Evolutionary conservation across 2,113 vertebrate genomes (phyloP).

Genomic region (Neogale vison): DNA sequence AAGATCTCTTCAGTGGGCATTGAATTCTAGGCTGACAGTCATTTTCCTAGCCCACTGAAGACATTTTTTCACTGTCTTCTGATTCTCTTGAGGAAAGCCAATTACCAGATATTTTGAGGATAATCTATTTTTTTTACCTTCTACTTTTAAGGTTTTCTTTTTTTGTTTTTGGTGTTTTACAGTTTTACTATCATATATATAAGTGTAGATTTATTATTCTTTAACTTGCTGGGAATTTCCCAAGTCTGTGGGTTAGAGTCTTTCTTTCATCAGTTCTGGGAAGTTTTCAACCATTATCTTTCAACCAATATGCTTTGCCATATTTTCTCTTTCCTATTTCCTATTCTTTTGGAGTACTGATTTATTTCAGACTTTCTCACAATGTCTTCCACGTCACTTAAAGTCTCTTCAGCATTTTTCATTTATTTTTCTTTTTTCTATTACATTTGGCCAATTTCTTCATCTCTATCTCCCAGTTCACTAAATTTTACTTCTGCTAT

Average conservation of each 20-base stretch:
- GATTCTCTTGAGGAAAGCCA: background rate
- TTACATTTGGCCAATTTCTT: slow-evolving; percentile 30
- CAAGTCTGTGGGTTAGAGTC: background rate
- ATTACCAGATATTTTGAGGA: background rate
- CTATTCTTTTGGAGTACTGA: background rate
- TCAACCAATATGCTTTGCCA: slow-evolving; percentile 17
- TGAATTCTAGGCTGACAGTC: background rate
- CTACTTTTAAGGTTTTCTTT: background rate
- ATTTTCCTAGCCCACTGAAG: slow-evolving; percentile 1
- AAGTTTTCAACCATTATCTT: slow-evolving; percentile 37
- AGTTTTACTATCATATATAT: background rate
- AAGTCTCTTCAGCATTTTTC: background rate
- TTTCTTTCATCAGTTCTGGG: slow-evolving; percentile 3
- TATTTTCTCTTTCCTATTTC: slow-evolving; percentile 31
- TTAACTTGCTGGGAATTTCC: slow-evolving; percentile 8
- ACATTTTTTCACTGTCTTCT: background rate
- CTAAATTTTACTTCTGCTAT: background rate
- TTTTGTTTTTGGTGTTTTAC: background rate
- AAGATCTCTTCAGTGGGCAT: background rate
- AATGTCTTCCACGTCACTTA: background rate
- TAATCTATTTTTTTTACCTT: background rate
- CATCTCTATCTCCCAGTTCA: background rate
- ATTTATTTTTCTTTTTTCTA: slow-evolving; percentile 10
- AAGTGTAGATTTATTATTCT: slow-evolving; percentile 29
- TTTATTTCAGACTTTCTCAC: slow-evolving; percentile 30